Percentiles rank a stretch among this genome's conserved stretches.
Evolutionary conservation across 2,797 vertebrate genomes (phyloP).

Genomic region (Ceyx erithaca): DNA sequence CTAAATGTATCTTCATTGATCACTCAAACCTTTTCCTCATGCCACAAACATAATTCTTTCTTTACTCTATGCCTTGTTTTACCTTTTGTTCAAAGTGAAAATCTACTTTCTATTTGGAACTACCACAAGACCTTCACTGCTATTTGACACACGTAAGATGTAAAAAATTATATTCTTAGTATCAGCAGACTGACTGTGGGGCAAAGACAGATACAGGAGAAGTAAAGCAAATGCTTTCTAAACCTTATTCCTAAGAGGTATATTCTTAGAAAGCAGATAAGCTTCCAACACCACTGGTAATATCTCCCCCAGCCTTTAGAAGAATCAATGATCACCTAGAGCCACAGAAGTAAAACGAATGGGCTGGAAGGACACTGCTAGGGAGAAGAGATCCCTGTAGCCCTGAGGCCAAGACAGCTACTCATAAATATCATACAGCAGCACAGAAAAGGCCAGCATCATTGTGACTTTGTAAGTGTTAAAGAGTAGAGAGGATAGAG

Average conservation of each 20-base stretch:
- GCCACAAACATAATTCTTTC: background rate
- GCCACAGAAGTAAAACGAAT: background rate
- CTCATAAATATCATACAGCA: background rate
- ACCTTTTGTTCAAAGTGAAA: background rate
- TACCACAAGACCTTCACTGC: background rate
- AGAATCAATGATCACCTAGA: background rate
- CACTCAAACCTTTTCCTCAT: background rate
- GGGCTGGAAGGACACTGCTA: background rate
- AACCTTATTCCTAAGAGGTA: background rate
- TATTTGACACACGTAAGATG: background rate
- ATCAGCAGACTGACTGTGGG: background rate
- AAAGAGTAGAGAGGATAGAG: background rate
- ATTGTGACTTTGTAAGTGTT: background rate
- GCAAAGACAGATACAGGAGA: background rate
- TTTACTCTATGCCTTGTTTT: background rate
- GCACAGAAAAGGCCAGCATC: background rate
- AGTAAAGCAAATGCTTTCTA: background rate
- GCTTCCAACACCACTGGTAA: background rate
- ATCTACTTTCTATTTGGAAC: background rate
- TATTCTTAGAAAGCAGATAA: background rate
- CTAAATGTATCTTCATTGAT: background rate
- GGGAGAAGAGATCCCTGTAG: background rate
- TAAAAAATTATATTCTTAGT: background rate
- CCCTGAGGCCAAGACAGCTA: background rate
- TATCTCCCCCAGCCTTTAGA: background rate